These are phyloP conservation scores for Argyresthia goedartella DNA, from an alignment of 2,888 invertebrate species.

Conservation along the genomic window DNA sequence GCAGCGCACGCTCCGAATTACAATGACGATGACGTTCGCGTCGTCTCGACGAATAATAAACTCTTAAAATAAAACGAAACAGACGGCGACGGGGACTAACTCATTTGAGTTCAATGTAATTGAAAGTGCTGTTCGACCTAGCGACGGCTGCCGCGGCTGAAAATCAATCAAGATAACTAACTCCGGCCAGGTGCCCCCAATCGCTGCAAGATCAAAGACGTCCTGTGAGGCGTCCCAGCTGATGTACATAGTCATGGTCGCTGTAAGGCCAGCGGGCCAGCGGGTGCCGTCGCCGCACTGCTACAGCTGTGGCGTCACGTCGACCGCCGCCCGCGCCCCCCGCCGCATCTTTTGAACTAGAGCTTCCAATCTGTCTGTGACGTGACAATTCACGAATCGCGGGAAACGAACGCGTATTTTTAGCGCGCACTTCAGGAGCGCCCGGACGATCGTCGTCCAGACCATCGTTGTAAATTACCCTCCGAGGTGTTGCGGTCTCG, in stretches of 20 bases:
- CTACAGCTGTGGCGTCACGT: too few relatives aligned
- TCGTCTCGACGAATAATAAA: background rate
- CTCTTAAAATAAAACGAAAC: background rate
- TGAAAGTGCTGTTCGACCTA: background rate
- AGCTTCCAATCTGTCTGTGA: too few relatives aligned
- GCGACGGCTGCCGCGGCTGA: background rate
- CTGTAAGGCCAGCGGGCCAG: too few relatives aligned
- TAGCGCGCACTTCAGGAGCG: background rate
- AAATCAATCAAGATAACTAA: background rate
- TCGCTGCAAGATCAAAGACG: too few relatives aligned
- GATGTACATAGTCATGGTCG: too few relatives aligned
- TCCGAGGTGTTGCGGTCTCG: too few relatives aligned
- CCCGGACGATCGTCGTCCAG: background rate
- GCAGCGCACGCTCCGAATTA: slow-evolving; percentile 16
- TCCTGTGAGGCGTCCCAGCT: too few relatives aligned
- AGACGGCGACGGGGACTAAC: background rate
- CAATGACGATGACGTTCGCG: slow-evolving; percentile 37
- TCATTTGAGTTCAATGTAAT: background rate
- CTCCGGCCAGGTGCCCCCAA: too few relatives aligned
- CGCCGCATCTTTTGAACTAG: too few relatives aligned
- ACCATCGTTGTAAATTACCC: too few relatives aligned
- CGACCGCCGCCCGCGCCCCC: too few relatives aligned
- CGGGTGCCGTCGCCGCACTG: too few relatives aligned
- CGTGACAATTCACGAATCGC: background rate
- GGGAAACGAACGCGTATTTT: background rate